phyloP scores from a whole-genome alignment of 2,888 invertebrate species.

The Macaria liturata region DNA sequence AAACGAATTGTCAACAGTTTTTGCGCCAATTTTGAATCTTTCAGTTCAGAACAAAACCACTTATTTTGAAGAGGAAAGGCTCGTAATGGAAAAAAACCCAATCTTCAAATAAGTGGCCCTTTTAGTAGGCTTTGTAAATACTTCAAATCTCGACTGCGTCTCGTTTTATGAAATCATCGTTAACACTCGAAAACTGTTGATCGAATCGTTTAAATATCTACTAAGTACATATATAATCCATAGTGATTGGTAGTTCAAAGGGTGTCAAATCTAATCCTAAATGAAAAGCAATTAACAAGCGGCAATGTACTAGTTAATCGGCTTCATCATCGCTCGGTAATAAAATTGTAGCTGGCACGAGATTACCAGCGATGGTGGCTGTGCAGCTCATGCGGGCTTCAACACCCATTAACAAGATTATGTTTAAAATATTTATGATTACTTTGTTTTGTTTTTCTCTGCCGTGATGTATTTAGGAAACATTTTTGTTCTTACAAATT shows the following conservation, averaged over 20 bases:
- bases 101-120: too few species aligned
- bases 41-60: too few species aligned
- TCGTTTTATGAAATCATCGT: too few species aligned
- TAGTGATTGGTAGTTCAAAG: slow-evolving; percentile 38
- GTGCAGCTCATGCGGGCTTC: slow-evolving; percentile 50
- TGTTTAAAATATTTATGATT: slow-evolving; percentile 31
- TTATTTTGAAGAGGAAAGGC: too few species aligned
- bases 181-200: neutral
- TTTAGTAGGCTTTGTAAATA: too few species aligned
- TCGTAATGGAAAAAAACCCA: too few species aligned
- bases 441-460: slow-evolving; percentile 30
- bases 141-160: too few species aligned
- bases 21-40: too few species aligned
- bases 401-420: slow-evolving; percentile 44
- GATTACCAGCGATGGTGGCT: slow-evolving; percentile 48
- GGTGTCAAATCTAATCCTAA: slow-evolving; percentile 37
- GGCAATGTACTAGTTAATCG: slow-evolving; percentile 55
- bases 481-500: slow-evolving; percentile 22
- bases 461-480: slow-evolving; percentile 29
- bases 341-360: slow-evolving; percentile 57
- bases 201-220: slow-evolving; percentile 7
- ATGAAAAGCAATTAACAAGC: slow-evolving; percentile 60
- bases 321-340: slow-evolving; percentile 54
- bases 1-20: too few species aligned
- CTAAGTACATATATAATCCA: slow-evolving; percentile 10